A percentile compares a stretch with the other conserved stretches of the same genome.
phyloP scores from a whole-genome alignment of 2,113 vertebrate species.

The Tetraodon nigroviridis region DNA sequence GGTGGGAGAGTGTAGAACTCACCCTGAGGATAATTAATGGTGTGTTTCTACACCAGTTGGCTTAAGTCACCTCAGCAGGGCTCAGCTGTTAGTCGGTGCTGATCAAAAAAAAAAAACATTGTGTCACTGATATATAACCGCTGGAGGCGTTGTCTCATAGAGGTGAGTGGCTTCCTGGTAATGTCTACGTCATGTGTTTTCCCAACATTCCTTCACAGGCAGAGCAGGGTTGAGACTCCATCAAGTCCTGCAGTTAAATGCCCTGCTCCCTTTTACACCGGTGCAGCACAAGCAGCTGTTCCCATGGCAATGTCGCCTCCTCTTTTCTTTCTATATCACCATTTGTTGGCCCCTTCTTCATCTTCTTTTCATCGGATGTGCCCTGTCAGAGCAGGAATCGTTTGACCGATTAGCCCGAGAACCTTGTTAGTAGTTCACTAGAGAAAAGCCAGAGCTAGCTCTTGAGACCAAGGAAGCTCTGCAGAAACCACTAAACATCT shows the following conservation, averaged over 20 bases:
- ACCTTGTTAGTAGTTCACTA: conserved; percentile 29
- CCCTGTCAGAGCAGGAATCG: conserved; percentile 22
- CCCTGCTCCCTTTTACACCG: conserved; percentile 16
- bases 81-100: not conserved
- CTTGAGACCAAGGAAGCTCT: conserved; percentile 6
- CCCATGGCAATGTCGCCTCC: conserved; percentile 53
- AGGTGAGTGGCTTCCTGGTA: not conserved
- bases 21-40: not conserved
- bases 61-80: not conserved
- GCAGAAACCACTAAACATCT: conserved; percentile 9
- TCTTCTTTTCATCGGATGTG: conserved; percentile 2
- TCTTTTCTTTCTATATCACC: conserved; percentile 40
- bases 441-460: conserved; percentile 15
- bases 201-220: not conserved
- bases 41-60: not conserved
- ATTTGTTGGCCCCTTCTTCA: conserved; percentile 26
- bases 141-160: not conserved
- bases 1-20: not conserved
- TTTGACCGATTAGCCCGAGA: conserved; percentile 37
- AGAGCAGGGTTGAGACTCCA: conserved; percentile 33
- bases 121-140: not conserved
- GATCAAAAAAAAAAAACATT: not conserved
- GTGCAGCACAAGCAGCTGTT: conserved; percentile 37
- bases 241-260: conserved; percentile 26
- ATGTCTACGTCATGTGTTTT: conserved; percentile 3